A percentile compares a stretch with the other conserved stretches of the same genome.
These are phyloP conservation scores for Bellardia pandia DNA, from an alignment of 2,888 invertebrate species.

Conservation along the genomic window DNA sequence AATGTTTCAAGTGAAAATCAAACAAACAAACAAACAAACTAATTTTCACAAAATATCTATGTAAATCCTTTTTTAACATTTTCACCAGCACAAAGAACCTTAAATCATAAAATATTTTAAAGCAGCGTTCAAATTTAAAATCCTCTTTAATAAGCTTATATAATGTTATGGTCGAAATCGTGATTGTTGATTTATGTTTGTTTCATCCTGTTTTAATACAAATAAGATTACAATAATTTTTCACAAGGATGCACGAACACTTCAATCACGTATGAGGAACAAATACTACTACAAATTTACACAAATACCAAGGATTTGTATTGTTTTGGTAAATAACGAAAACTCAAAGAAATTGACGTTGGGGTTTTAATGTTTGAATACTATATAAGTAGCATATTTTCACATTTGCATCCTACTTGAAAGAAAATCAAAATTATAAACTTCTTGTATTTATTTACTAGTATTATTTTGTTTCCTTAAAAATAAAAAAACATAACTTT, in stretches of 20 bases:
- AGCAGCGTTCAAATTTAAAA: conserved; percentile 58
- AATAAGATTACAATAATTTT: conserved; percentile 50
- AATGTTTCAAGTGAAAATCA: not conserved
- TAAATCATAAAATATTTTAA: conserved; percentile 20
- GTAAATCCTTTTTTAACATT: conserved; percentile 46
- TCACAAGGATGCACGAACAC: conserved; percentile 29
- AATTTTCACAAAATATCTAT: conserved; percentile 16
- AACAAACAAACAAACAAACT: conserved; percentile 17
- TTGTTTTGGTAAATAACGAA: too few species aligned
- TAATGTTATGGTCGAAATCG: conserved; percentile 58
- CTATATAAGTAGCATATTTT: too few species aligned
- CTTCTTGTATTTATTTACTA: too few species aligned
- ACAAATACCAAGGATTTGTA: too few species aligned
- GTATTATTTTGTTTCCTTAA: too few species aligned
- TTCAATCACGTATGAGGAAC: conserved; percentile 37
- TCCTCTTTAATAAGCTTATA: conserved; percentile 62
- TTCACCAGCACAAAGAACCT: conserved; percentile 19
- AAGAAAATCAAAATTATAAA: too few species aligned
- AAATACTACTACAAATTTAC: not conserved
- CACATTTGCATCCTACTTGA: too few species aligned
- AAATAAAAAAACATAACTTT: too few species aligned
- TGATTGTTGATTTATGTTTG: conserved; percentile 66
- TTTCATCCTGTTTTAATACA: conserved; percentile 36
- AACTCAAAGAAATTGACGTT: too few species aligned
- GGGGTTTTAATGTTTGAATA: too few species aligned